Base-by-base conservation (phyloP, 2,797 vertebrate species). In the Enteromius argenteus region DNA sequence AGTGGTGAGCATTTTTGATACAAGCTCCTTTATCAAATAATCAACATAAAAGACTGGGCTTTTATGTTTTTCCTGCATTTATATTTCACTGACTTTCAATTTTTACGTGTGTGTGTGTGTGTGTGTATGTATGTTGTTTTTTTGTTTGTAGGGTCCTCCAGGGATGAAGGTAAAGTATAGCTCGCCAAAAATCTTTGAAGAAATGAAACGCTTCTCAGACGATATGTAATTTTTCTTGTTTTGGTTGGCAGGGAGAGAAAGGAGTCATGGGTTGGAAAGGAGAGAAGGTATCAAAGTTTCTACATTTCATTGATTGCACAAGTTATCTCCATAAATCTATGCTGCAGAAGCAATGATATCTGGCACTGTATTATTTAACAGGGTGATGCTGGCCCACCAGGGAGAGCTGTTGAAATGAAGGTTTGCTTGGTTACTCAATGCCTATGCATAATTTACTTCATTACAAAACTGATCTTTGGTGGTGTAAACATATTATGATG, bases 341-440 rank as follows among this genome's bases (percentile, higher is more conserved):
- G 8, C 32, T 46, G 7, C 37, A 49, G 79, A 69, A 82, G 85
- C 62, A 84, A 71, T 51, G 30, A 78, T 84, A 60, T 5, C 67
- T 42, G 37, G 3, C 13, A 69, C 42, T 79, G 42, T 53, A 60
- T 21, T 23, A 51, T 88, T 88, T 87, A 11, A 66, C 86, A 97
- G 97, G 96, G 96, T 13, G 93, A 94, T 11, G 64, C 85, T 64
- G 95, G 94, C 73, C 85, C 90, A 44, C 89, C 95, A 84, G 96
- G 94, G 75, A 96, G 93, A 93, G 88, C 88, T 71, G 32, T 94
- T 80, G 93, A 95, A 81, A 96, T 97, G 91, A 92, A 96, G 96
- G 97, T 98, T 91, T 23, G 15, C 13, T 4, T n/a, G n/a, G 19
- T 49, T 66, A 37, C 17, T 9, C 11, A 77, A 15, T 51, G 17